Conservation (phyloP, 2,888 invertebrate genomes). For the Microplitis manilae region DNA sequence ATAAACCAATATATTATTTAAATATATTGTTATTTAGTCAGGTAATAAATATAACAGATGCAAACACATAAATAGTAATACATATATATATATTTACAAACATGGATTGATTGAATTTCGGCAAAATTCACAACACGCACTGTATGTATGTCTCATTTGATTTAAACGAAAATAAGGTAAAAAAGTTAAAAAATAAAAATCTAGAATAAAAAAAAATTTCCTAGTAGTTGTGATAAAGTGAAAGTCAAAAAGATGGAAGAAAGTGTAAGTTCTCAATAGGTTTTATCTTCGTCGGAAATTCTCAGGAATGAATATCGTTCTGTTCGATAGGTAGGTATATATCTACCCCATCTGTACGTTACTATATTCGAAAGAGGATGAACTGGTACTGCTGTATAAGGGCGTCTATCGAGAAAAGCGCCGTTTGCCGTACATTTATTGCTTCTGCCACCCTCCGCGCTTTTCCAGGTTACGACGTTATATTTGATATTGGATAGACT, state of each 20-base stretch:
- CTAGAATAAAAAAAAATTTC: not conserved
- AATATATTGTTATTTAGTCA: conserved; percentile 11
- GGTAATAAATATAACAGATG: not conserved
- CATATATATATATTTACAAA: not conserved
- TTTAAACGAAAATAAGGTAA: not conserved
- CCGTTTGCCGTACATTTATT: conserved; percentile 71
- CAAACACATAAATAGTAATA: too few relatives aligned
- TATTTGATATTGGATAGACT: conserved; percentile 72
- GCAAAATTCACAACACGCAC: not conserved
- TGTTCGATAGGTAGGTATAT: conserved; percentile 36
- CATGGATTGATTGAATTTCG: conserved; percentile 17
- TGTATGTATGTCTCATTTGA: not conserved
- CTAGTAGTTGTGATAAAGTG: not conserved
- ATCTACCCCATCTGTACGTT: conserved; percentile 22
- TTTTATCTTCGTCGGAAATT: conserved; percentile 47
- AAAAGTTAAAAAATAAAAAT: not conserved
- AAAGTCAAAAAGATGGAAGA: not conserved
- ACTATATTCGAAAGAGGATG: conserved; percentile 49
- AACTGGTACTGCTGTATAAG: conserved; percentile 52
- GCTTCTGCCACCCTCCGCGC: conserved; percentile 62
- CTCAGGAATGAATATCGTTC: conserved; percentile 49
- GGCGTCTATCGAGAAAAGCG: conserved; percentile 65
- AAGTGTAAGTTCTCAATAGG: conserved; percentile 29
- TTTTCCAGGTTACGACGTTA: conserved; percentile 69
- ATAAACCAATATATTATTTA: conserved; percentile 54